Base-by-base conservation (phyloP, 2,797 vertebrate genomes). In the Craterocephalus amniculus region DNA sequence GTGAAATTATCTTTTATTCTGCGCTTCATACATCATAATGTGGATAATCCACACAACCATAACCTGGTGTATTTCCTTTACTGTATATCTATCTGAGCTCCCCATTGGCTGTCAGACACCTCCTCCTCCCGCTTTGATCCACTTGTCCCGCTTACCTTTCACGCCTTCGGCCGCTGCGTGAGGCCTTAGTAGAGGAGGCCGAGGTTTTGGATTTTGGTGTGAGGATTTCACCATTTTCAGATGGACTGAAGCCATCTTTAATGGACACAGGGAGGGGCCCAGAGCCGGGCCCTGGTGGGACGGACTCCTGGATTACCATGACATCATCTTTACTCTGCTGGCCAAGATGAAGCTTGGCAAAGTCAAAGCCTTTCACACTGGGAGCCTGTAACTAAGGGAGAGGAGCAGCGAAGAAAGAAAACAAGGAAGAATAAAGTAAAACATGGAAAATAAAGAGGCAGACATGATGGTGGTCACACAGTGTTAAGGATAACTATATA, bases 301-400 rank as follows among this genome's bases (percentile, higher is more conserved):
- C 93, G 1, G 96, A 92, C 87, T 99, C 98, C 14, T 99, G 97
- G 78, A 99, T 96, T 80, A 99, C 96, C 91, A 98, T 91, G 79
- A 99, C 93, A 81, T 99, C 96, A 68, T 98, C 98, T 84, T 99
- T 99, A 85, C 92, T 97, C 88, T 97, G 97, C 89, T 99, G 98
- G 26, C 98, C 98, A 84, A 99, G 95, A 89, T 99, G 98, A 80
- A 99, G 96, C 90, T 99, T 99, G 74, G 97, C 97, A 89, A 99
- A 99, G 89, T 99, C 98, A 72, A 99, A 99, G 71, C 97, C 97
- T 91, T 99, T 99, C 78, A 99, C 97, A 2, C 94, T 99, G 63
- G 98, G 97, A 67, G 90, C 84, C 84, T 92, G 92, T 74, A 92
- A 29, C 89, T 91, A n/a, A 65, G 66, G 66, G 54, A 69, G 35